phyloP scores from a whole-genome alignment of 2,113 vertebrate species.

The Emydocephalus ijimae region DNA sequence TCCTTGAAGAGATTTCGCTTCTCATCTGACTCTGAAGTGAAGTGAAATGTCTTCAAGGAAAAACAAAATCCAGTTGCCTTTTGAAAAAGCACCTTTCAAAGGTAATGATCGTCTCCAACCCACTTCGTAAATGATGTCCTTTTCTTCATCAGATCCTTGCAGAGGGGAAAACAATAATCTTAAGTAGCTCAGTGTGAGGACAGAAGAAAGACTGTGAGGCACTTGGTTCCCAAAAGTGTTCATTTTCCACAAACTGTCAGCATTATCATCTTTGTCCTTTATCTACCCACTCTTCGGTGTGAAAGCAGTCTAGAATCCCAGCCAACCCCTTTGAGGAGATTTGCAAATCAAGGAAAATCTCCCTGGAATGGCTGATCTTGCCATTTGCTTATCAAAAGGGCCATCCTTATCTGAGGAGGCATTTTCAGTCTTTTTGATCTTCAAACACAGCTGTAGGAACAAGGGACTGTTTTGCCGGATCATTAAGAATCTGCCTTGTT shows the following conservation, averaged over 20 bases:
- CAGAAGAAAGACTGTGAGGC: neutral
- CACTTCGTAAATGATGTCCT: neutral
- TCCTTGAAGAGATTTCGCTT: neutral
- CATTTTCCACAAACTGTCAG: neutral
- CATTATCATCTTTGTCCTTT: neutral
- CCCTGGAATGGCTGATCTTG: neutral
- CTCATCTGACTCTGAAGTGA: neutral
- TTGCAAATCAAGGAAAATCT: neutral
- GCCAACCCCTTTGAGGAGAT: neutral
- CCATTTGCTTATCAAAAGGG: neutral
- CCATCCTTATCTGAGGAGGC: neutral
- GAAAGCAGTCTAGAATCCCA: neutral
- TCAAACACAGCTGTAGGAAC: neutral
- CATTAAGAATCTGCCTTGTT: neutral
- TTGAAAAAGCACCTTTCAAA: neutral
- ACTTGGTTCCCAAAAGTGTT: neutral
- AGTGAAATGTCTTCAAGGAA: neutral
- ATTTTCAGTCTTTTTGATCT: neutral
- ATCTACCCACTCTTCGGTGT: neutral
- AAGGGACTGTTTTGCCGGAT: neutral
- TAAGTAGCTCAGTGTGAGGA: rapidly evolving
- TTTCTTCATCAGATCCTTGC: neutral
- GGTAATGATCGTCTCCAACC: rapidly evolving
- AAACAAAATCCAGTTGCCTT: neutral
- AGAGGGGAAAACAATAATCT: neutral